These are phyloP conservation scores for Chaetophractus vellerosus DNA, from an alignment of 2,797 vertebrate genomes.

Conservation along the genomic window DNA sequence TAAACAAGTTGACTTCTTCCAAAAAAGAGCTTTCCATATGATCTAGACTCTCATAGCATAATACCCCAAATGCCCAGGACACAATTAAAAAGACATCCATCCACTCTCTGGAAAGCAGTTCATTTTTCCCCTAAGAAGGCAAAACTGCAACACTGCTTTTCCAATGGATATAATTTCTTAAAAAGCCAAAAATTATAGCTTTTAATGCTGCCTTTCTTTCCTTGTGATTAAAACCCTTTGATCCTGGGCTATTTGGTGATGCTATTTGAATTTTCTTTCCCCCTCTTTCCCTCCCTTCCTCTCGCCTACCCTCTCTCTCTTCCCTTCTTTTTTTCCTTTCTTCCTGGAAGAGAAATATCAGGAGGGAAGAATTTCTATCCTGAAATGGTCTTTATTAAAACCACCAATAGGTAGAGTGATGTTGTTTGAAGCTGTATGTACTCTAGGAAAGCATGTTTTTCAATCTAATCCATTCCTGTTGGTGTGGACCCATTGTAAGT, in stretches of 20 bases:
- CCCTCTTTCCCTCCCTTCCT: background rate
- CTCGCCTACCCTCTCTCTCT: background rate
- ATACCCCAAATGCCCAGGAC: background rate
- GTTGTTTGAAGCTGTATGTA: too few relatives aligned
- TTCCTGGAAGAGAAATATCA: background rate
- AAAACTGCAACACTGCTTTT: conserved; percentile 51
- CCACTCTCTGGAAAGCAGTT: conserved; percentile 24
- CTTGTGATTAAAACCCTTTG: conserved; percentile 3
- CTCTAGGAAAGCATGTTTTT: too few relatives aligned
- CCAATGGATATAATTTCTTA: conserved; percentile 52
- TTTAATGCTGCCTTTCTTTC: conserved; percentile 48
- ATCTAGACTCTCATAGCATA: background rate
- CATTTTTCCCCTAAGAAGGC: conserved; percentile 55
- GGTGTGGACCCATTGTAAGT: too few relatives aligned
- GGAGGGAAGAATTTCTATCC: background rate
- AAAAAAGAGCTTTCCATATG: background rate
- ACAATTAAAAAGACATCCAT: background rate
- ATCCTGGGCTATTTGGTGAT: background rate
- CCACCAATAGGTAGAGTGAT: background rate
- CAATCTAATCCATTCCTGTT: too few relatives aligned
- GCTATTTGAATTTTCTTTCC: background rate
- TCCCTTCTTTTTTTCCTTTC: background rate
- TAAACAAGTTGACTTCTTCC: background rate
- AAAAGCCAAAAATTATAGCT: conserved; percentile 6
- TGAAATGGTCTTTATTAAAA: conserved; percentile 1